Percentiles rank a stretch among this genome's conserved stretches.
Evolutionary conservation across 1,140 invertebrate species (phyloP).

Genomic region (Uloborus diversus): DNA sequence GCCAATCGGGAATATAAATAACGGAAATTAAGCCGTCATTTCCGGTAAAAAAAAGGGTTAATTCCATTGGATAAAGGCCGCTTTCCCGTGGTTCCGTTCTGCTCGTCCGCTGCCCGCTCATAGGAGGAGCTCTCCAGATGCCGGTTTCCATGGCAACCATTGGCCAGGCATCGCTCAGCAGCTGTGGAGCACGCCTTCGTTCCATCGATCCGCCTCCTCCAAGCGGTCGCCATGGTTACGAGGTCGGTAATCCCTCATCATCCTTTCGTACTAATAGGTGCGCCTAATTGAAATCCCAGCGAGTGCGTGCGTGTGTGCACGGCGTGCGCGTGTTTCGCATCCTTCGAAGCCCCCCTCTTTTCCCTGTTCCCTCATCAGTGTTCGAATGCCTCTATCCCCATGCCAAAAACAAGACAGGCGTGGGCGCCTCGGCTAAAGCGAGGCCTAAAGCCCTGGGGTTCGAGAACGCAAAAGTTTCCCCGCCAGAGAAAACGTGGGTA

Average conservation of each 20-base stretch:
- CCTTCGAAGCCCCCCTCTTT: background rate
- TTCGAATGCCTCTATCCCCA: background rate
- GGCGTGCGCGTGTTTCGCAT: background rate
- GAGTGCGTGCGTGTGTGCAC: background rate
- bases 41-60: slow-evolving; percentile 6
- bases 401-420: slow-evolving; percentile 22
- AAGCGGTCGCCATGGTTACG: slow-evolving; percentile 39
- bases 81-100: background rate
- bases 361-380: background rate
- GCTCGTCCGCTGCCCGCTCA: background rate
- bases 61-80: slow-evolving; percentile 4
- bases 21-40: slow-evolving; percentile 15
- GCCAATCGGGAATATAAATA: slow-evolving; percentile 13
- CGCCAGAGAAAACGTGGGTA: background rate
- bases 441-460: slow-evolving; percentile 4
- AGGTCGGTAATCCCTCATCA: slow-evolving; percentile 52
- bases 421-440: slow-evolving; percentile 19
- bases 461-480: background rate
- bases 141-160: slow-evolving; percentile 38
- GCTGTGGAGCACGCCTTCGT: slow-evolving; percentile 50
- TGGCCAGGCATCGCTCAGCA: slow-evolving; percentile 27
- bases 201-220: slow-evolving; percentile 47
- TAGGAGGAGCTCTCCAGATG: slow-evolving; percentile 52
- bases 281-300: slow-evolving; percentile 54
- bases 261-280: slow-evolving; percentile 52